These are phyloP conservation scores for Tetramorium simillimum DNA, from an alignment of 1,140 invertebrate species.

Conservation along the genomic window DNA sequence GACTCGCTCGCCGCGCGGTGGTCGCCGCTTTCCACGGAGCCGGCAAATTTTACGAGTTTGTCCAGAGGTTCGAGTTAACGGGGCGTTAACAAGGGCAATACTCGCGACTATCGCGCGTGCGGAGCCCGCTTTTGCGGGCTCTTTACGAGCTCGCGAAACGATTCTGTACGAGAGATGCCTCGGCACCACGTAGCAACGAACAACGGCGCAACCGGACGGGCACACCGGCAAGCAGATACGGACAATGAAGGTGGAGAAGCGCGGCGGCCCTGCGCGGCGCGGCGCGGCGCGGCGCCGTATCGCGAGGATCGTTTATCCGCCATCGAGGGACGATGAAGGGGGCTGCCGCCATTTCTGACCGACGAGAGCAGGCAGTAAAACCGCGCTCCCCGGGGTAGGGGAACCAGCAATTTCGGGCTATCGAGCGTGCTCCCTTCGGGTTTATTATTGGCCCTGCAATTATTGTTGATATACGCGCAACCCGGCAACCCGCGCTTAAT, in stretches of 20 bases:
- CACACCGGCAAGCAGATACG: not conserved
- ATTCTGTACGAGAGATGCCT: conserved; percentile 62
- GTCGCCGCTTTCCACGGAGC: conserved; percentile 52
- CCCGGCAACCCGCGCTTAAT: conserved; percentile 78
- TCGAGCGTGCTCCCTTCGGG: conserved; percentile 80
- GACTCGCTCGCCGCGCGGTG: conserved; percentile 9
- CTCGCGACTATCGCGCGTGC: conserved; percentile 73
- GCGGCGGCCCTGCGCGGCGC: not conserved
- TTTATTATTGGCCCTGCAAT: conserved; percentile 86
- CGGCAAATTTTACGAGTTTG: conserved; percentile 73
- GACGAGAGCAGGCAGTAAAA: conserved; percentile 70
- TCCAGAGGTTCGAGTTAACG: conserved; percentile 75
- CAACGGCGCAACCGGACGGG: not conserved
- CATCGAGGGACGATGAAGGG: conserved; percentile 82
- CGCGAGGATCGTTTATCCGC: conserved; percentile 83
- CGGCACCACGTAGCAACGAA: conserved; percentile 6
- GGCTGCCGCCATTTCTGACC: conserved; percentile 79
- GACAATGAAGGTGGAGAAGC: conserved; percentile 22
- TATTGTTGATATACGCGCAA: conserved; percentile 85
- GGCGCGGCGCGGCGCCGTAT: conserved; percentile 65
- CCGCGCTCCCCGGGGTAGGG: conserved; percentile 73
- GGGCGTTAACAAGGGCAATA: conserved; percentile 75
- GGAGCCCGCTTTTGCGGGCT: conserved; percentile 65
- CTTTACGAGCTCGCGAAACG: conserved; percentile 79
- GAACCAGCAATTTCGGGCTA: conserved; percentile 82